A percentile compares a stretch with the other conserved stretches of the same genome.
These are phyloP conservation scores for Hippopotamus amphibius DNA, from an alignment of 2,113 vertebrate genomes.

Conservation along the genomic window DNA sequence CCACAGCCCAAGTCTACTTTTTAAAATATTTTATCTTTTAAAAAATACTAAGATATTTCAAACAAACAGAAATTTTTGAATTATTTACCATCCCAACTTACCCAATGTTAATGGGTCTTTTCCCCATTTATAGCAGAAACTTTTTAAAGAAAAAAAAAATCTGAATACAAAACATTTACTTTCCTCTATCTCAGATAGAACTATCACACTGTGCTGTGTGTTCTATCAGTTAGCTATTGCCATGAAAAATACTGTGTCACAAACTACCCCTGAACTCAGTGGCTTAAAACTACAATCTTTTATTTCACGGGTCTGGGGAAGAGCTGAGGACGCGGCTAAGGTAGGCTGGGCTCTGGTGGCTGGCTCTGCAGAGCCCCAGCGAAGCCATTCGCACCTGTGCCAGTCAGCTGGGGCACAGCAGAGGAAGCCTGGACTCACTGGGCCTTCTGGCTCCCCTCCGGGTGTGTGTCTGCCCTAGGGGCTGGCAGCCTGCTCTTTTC, in stretches of 20 bases:
- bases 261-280: background rate
- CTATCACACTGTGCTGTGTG: background rate
- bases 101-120: background rate
- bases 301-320: background rate
- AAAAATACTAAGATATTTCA: background rate
- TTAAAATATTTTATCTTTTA: background rate
- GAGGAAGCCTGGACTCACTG: background rate
- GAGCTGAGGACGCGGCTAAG: background rate
- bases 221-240: background rate
- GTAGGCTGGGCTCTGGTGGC: too few relatives aligned
- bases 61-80: background rate
- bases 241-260: background rate
- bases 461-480: background rate
- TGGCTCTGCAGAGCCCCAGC: background rate
- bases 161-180: background rate
- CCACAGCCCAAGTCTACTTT: background rate
- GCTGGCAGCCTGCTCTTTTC: background rate
- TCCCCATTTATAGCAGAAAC: background rate
- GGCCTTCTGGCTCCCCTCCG: background rate
- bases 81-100: background rate
- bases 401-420: too few relatives aligned
- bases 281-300: background rate
- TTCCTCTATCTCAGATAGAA: background rate
- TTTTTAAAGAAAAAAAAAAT: background rate
- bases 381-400: background rate